These are phyloP conservation scores for Mesaphorura yosii DNA, from an alignment of 1,140 invertebrate genomes.

Conservation along the genomic window DNA sequence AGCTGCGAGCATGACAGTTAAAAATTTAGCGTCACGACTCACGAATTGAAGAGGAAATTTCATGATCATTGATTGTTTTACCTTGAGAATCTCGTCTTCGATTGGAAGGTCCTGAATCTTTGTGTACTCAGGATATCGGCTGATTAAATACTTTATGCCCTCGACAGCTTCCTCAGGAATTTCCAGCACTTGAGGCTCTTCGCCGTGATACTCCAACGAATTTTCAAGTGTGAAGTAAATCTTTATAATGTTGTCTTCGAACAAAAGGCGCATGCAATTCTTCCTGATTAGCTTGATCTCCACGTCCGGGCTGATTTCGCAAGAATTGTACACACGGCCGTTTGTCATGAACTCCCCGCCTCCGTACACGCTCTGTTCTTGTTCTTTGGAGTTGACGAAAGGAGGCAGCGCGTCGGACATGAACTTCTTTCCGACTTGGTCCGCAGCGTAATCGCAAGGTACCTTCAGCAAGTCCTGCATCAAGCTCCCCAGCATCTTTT, in stretches of 20 bases:
- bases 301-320: constrained; percentile 24
- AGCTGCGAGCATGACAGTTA: constrained; percentile 37
- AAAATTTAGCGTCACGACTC: constrained; percentile 9
- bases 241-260: constrained; percentile 50
- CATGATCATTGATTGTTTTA: constrained; percentile 34
- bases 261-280: constrained; percentile 47
- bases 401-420: constrained; percentile 83
- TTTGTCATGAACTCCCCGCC: constrained; percentile 26
- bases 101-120: constrained; percentile 57
- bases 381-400: constrained; percentile 41
- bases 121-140: constrained; percentile 61
- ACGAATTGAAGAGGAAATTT: constrained; percentile 9
- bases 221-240: constrained; percentile 76
- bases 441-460: constrained; percentile 65
- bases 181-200: constrained; percentile 64
- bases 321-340: constrained; percentile 20
- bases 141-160: constrained; percentile 57
- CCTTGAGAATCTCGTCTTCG: constrained; percentile 48
- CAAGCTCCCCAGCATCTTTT: constrained; percentile 47
- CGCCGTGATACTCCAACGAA: constrained; percentile 66
- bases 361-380: constrained; percentile 7
- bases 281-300: constrained; percentile 24
- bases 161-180: constrained; percentile 51
- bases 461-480: constrained; percentile 51
- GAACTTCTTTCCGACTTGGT: constrained; percentile 68